Conservation (phyloP, 2,113 vertebrate species). For the Sisor rabdophorus region DNA sequence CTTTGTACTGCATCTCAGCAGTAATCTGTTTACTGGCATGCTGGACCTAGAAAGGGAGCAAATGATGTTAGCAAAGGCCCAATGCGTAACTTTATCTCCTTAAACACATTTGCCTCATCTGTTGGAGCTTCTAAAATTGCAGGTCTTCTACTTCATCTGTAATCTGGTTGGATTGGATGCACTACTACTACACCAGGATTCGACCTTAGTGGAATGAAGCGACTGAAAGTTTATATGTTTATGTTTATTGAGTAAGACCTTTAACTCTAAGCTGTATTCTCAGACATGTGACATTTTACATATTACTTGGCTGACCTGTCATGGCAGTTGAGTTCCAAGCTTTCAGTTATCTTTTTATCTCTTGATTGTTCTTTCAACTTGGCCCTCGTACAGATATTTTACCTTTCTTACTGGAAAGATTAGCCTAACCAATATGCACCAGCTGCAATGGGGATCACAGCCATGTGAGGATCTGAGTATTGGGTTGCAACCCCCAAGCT, state of each 20-base stretch:
- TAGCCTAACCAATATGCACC: slow-evolving; percentile 1
- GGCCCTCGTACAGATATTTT: not conserved
- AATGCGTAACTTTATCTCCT: not conserved
- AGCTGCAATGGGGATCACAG: slow-evolving; percentile 13
- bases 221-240: not conserved
- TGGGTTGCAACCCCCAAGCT: slow-evolving; percentile 64
- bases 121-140: not conserved
- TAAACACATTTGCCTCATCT: not conserved
- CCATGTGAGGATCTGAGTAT: slow-evolving; percentile 59
- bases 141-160: not conserved
- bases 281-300: not conserved
- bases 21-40: slow-evolving; percentile 98
- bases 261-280: not conserved
- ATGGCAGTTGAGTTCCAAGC: slow-evolving; percentile 5
- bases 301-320: not conserved
- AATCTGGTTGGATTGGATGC: not conserved
- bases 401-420: slow-evolving; percentile 10
- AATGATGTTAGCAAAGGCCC: not conserved
- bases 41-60: slow-evolving; percentile 77
- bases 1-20: slow-evolving; percentile 90
- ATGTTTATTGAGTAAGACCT: not conserved
- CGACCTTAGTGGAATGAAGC: not conserved
- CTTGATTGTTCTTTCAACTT: not conserved
- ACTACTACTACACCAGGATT: not conserved
- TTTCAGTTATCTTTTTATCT: not conserved